Base-by-base conservation (phyloP, 2,888 invertebrate species). In the Drosophila mulleri region DNA sequence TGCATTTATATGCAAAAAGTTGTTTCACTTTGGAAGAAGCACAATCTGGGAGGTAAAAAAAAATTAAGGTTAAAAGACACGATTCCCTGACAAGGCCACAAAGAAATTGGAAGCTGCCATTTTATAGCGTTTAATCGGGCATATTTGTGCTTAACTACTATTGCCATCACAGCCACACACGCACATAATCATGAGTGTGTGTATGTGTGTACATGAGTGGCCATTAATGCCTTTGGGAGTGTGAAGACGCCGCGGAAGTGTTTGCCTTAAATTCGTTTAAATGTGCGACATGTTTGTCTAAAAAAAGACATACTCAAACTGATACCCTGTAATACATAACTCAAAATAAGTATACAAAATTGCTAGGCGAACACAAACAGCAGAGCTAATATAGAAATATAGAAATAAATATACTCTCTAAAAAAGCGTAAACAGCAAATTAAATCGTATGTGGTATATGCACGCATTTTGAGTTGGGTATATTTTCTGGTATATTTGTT, bases 221-320 rank as follows among this genome's bases (percentile, higher is more conserved):
- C 41, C 41, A 62, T 37, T 76, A 66, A 76, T 66, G 68, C 63
- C 61, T 56, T 56, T 60, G 59, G 39, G 37, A 47, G 47, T 70
- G 23, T 63, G 57, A 57, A 76, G 52, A 44, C 12, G 59, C 12
- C 42, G 9, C 23, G 16, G 16, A 77, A 65, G 56, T 80, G 76
- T 81, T 81, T 81, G 72, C 74, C 72, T 81, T 79, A 79, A 74
- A 74, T 81, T 81, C 70, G 56, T 53, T 77, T 57, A 72, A 72
- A 76, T 73, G 66, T 47, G 57, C 76, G 67, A 57, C 66, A 68
- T 79, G 70, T 79, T 78, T 81, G 59, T 52, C 16, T 11, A 45
- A 50, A 44, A 68, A 42, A 39, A 64, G n/a, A 29, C 8, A 18
- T 5, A 45, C 45, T 35, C 9, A 12, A 47, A 3, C 47, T n/a